Base-by-base conservation (phyloP, 1,140 invertebrate species). In the Drosophila burlai region DNA sequence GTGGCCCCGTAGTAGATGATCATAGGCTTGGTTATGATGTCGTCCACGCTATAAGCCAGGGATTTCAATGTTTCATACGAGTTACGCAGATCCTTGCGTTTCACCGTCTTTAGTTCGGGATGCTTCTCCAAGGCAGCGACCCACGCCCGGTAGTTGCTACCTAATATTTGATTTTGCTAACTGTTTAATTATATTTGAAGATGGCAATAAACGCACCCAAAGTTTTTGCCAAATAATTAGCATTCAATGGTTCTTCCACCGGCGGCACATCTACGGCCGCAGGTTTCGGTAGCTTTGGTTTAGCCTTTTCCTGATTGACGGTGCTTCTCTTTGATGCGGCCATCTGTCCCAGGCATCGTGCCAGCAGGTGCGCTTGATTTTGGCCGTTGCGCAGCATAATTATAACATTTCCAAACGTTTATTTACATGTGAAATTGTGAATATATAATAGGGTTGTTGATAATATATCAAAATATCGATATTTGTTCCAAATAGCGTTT, bases 1-100 rank as follows among this genome's bases (percentile, higher is more conserved):
- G 94, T 92, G 8, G 93, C 91, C 71, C 94, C 94, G 83, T 94
- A 94, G 46, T 93, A 93, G 43, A 95, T 93, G 8, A 95, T 83
- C 91, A 94, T 94, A n/a, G 94, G 94, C 62, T 94, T 91, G 13
- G 90, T 26, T 24, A 94, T 90, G 8, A 94, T 94, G 34, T 94
- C 93, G 34, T 93, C 73, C 1, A 93, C 76, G 16, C 81, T 93
- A 29, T 94, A 93, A 0, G 78, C 69, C n/a, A 92, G 45, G 2
- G 75, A 80, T 45, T 89, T 91, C 3, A 93, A 54, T 0, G 74
- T 63, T 24, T 92, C 72, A 11, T 65, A 83, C 0, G 92, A 86
- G 38, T 76, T 91, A 0, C 80, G 52, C 10, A 93, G 42, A 54
- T 93, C 91, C 55, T 92, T 85, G 5, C 80, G 72, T 45, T 92